phyloP scores from a whole-genome alignment of 2,113 vertebrate species.

The Mungos mungo region DNA sequence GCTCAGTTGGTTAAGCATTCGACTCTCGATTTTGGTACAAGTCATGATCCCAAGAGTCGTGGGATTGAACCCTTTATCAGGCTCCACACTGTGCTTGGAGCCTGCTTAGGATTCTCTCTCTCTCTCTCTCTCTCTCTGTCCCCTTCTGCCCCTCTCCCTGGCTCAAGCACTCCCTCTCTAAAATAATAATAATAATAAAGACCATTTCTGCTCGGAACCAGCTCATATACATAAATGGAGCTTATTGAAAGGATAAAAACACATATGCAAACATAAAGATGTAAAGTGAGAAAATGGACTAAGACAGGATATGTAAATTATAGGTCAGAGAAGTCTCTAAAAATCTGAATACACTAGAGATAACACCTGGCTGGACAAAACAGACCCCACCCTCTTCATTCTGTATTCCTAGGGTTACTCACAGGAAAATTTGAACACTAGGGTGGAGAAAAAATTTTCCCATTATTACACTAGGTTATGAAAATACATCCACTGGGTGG shows the following conservation, averaged over 20 bases:
- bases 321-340: not conserved
- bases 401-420: not conserved
- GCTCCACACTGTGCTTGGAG: too few species aligned
- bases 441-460: not conserved
- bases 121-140: too few species aligned
- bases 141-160: too few species aligned
- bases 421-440: not conserved
- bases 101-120: too few species aligned
- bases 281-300: not conserved
- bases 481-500: not conserved
- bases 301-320: not conserved
- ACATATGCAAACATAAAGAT: not conserved
- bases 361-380: not conserved
- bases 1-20: too few species aligned
- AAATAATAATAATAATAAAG: not conserved
- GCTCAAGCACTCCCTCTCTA: too few species aligned
- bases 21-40: too few species aligned
- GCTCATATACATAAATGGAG: not conserved
- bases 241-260: not conserved
- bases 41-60: too few species aligned
- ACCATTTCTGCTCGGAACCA: not conserved
- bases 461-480: not conserved
- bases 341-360: not conserved
- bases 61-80: too few species aligned
- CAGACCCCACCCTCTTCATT: not conserved